A percentile compares a stretch with the other conserved stretches of the same genome.
These are phyloP conservation scores for Pecten maximus DNA, from an alignment of 2,888 invertebrate species.

Conservation along the genomic window DNA sequence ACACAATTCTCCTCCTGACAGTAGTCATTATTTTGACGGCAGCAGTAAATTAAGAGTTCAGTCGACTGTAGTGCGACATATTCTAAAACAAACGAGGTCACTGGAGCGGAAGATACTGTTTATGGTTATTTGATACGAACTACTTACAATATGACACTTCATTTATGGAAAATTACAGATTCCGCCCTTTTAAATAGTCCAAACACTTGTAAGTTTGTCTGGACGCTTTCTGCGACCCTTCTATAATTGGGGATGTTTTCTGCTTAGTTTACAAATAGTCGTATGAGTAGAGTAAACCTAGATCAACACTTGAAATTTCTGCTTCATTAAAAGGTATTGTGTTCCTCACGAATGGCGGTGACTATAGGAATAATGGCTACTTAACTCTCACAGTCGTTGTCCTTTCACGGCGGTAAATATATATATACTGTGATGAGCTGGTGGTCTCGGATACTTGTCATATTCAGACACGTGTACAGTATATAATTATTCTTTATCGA, in stretches of 20 bases:
- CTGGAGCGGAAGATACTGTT: slow-evolving; percentile 22
- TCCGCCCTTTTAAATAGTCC: slow-evolving; percentile 15
- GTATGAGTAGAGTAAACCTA: background rate
- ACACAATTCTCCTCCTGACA: background rate
- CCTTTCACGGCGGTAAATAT: background rate
- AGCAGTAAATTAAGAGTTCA: background rate
- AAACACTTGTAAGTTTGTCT: slow-evolving; percentile 15
- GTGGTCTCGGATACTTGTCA: background rate
- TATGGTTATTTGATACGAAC: slow-evolving; percentile 12
- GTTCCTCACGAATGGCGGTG: background rate
- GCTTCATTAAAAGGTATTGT: slow-evolving; percentile 21
- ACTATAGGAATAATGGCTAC: background rate
- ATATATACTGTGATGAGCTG: background rate
- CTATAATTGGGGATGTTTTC: background rate
- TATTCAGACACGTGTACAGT: background rate
- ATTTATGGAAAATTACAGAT: slow-evolving; percentile 26
- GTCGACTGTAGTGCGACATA: background rate
- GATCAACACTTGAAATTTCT: background rate
- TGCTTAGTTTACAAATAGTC: background rate
- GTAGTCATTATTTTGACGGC: background rate
- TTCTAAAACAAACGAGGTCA: slow-evolving; percentile 24
- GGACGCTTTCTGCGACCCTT: background rate
- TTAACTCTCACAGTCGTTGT: background rate
- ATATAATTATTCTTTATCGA: too few relatives aligned
- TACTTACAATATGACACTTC: slow-evolving; percentile 14